phyloP scores from a whole-genome alignment of 2,888 invertebrate species.

The Plagodis pulveraria region DNA sequence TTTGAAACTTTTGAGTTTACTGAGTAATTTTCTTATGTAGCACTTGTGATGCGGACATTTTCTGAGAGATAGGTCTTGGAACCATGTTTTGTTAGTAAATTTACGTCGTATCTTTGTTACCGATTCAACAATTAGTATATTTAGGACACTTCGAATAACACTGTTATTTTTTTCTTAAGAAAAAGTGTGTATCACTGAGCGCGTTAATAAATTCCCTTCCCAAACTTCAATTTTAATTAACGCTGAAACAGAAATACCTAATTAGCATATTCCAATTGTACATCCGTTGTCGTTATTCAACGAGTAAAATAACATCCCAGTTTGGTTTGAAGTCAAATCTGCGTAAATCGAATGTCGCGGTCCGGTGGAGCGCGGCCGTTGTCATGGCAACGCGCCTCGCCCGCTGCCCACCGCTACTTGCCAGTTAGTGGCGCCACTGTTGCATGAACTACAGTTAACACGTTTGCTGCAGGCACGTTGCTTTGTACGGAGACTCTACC shows the following conservation, averaged over 20 bases:
- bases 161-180: no score
- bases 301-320: conserved; percentile 16
- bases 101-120: no score
- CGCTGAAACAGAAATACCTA: conserved; percentile 7
- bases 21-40: no score
- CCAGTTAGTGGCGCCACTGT: conserved; percentile 46
- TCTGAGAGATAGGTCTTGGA: no score
- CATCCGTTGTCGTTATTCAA: conserved; percentile 14
- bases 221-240: conserved; percentile 6
- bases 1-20: no score
- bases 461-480: background rate
- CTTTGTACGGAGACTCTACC: conserved; percentile 11
- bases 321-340: conserved; percentile 12
- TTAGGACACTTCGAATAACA: no score
- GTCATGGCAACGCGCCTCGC: conserved; percentile 36
- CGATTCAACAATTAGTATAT: no score
- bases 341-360: conserved; percentile 32
- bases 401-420: conserved; percentile 19
- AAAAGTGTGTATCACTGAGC: no score
- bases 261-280: conserved; percentile 17
- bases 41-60: no score
- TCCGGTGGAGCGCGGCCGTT: conserved; percentile 32
- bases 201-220: no score
- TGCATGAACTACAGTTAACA: conserved; percentile 17
- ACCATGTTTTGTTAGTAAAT: no score